Percentiles rank a stretch among this genome's conserved stretches.
These are phyloP conservation scores for Torymus tubicola DNA, from an alignment of 2,888 invertebrate species.

Conservation along the genomic window DNA sequence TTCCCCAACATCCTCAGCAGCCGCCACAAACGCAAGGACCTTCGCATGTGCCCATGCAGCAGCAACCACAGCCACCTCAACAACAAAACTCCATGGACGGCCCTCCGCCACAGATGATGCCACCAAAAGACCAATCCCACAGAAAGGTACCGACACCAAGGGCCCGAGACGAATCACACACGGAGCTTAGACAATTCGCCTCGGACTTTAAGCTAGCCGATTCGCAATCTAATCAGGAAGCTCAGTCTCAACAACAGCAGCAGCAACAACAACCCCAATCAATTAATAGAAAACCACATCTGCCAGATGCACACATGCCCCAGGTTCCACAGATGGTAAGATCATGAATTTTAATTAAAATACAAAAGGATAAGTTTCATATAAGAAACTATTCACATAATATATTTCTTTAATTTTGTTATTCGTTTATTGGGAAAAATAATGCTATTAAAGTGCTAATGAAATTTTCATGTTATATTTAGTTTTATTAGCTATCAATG, in stretches of 20 bases:
- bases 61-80: constrained; percentile 14
- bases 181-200: constrained; percentile 87
- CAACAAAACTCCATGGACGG: constrained; percentile 29
- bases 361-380: constrained; percentile 42
- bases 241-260: constrained; percentile 55
- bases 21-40: constrained; percentile 65
- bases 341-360: not conserved
- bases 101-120: constrained; percentile 13
- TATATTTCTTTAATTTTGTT: too few species aligned
- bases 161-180: constrained; percentile 71
- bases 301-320: constrained; percentile 62
- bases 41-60: constrained; percentile 64
- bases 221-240: constrained; percentile 61
- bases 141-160: constrained; percentile 68
- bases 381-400: too few species aligned
- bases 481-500: too few species aligned
- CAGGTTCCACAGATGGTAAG: constrained; percentile 59
- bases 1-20: constrained; percentile 68
- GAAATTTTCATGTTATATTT: too few species aligned
- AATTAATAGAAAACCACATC: constrained; percentile 60
- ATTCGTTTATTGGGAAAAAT: too few species aligned
- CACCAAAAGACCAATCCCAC: constrained; percentile 49
- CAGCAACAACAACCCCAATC: constrained; percentile 57
- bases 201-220: constrained; percentile 86
- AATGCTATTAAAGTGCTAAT: too few species aligned